These are phyloP conservation scores for Actinia tenebrosa DNA, from an alignment of 64 coral and sea anemone genomes.

Conservation along the genomic window DNA sequence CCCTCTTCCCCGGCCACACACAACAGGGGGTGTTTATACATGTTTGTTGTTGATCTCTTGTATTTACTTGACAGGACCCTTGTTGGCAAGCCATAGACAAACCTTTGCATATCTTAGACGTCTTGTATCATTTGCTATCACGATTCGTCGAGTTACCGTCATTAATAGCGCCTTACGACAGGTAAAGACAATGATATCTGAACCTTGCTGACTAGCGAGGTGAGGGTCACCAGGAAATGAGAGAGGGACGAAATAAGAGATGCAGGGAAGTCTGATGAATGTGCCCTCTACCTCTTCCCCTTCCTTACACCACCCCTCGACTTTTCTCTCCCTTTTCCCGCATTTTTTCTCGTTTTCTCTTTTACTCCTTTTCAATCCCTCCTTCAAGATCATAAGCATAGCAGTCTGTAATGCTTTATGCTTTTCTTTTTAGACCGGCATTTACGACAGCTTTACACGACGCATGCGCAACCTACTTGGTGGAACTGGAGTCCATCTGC, in stretches of 20 bases:
- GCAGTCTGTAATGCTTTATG: neutral
- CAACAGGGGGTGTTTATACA: no score
- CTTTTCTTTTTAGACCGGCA: slow-evolving; percentile 50
- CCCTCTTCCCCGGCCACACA: neutral
- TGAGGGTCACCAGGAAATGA: no score
- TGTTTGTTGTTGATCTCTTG: no score
- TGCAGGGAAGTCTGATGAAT: no score
- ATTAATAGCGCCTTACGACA: slow-evolving; percentile 78
- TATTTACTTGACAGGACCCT: slow-evolving; percentile 52
- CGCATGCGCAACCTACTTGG: slow-evolving; percentile 95
- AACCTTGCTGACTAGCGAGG: no score
- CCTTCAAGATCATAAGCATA: neutral
- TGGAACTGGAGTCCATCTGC: slow-evolving; percentile 85
- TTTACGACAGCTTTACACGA: slow-evolving; percentile 87
- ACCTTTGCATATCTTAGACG: slow-evolving; percentile 84
- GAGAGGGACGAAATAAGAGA: no score
- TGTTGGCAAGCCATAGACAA: slow-evolving; percentile 80
- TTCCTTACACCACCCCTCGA: no score
- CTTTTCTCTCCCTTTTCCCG: neutral
- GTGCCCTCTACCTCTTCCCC: no score
- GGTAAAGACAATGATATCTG: slow-evolving; percentile 32
- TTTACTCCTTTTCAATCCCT: neutral
- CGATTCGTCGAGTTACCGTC: slow-evolving; percentile 73
- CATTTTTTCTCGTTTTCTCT: neutral
- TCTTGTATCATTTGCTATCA: slow-evolving; percentile 77